A percentile compares a stretch with the other conserved stretches of the same genome.
Evolutionary conservation across 1,140 invertebrate genomes (phyloP).

Genomic region (Melanaphis sacchari): DNA sequence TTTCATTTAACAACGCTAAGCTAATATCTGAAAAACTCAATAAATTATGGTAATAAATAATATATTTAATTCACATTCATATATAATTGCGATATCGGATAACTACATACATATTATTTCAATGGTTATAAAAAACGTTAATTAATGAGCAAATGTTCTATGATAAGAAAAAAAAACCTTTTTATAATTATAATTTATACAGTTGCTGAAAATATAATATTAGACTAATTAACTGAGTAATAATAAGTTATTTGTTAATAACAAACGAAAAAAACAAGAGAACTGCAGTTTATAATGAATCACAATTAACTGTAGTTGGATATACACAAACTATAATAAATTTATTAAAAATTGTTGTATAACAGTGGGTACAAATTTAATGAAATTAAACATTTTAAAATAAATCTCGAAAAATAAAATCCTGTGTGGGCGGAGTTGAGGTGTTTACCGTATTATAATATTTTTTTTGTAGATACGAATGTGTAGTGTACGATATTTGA

Average conservation of each 20-base stretch:
- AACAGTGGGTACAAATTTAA: too few relatives aligned
- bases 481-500: not conserved
- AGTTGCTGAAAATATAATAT: not conserved
- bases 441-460: not conserved
- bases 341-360: not conserved
- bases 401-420: not conserved
- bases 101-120: not conserved
- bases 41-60: not conserved
- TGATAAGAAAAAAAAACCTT: not conserved
- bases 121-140: not conserved
- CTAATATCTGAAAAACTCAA: not conserved
- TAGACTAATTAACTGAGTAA: not conserved
- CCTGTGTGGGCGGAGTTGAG: not conserved
- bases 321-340: not conserved
- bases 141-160: not conserved
- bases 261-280: not conserved
- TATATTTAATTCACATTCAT: not conserved
- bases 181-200: not conserved
- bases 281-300: not conserved
- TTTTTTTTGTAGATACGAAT: not conserved
- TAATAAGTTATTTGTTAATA: not conserved
- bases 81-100: not conserved
- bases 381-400: not conserved
- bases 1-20: not conserved
- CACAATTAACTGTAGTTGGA: not conserved